Conservation (phyloP, 2,888 invertebrate genomes). For the Xestia c-nigrum region DNA sequence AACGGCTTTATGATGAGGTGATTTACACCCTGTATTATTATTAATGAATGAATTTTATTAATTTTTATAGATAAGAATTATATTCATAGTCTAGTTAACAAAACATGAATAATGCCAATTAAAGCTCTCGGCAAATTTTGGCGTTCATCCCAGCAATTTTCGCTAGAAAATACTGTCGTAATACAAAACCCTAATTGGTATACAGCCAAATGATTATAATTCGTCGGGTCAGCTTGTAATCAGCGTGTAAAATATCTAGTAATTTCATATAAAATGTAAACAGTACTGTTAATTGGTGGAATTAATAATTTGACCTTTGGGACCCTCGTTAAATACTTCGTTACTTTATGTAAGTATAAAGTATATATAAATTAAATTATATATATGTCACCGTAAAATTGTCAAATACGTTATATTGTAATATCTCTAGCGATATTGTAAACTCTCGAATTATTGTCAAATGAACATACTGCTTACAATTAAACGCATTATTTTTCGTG, state of each 20-base stretch:
- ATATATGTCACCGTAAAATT: too few relatives aligned
- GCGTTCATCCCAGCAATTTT: conserved; percentile 13
- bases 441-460: too few relatives aligned
- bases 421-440: too few relatives aligned
- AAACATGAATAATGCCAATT: conserved; percentile 23
- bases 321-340: conserved; percentile 28
- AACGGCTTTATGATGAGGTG: too few relatives aligned
- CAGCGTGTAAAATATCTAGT: conserved; percentile 41
- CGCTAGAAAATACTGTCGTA: conserved; percentile 44
- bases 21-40: too few relatives aligned
- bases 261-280: conserved; percentile 46
- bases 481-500: too few relatives aligned
- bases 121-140: background rate
- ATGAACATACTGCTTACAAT: too few relatives aligned
- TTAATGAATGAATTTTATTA: too few relatives aligned
- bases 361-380: background rate
- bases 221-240: conserved; percentile 40
- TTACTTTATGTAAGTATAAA: background rate
- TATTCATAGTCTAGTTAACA: background rate
- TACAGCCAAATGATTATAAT: conserved; percentile 53
- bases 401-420: too few relatives aligned
- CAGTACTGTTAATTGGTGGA: conserved; percentile 40
- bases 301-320: conserved; percentile 28
- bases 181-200: conserved; percentile 50
- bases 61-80: too few relatives aligned